Percentiles rank a stretch among this genome's conserved stretches.
Evolutionary conservation across 1,140 invertebrate genomes (phyloP).

Genomic region (Metaphire vulgaris): DNA sequence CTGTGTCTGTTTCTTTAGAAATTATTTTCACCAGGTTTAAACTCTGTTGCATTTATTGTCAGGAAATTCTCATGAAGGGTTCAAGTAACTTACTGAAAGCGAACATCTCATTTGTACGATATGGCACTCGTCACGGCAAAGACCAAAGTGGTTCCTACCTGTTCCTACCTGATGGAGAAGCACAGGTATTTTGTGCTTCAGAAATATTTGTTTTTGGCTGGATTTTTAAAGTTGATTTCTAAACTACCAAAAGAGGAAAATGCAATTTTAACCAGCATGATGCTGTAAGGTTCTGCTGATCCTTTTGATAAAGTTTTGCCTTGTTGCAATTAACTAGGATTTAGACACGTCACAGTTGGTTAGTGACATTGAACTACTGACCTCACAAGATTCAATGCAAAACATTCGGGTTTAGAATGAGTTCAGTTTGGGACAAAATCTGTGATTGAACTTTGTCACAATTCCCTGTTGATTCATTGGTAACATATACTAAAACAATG

Average conservation of each 20-base stretch:
- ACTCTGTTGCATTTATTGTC: not conserved
- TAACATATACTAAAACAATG: too few relatives aligned
- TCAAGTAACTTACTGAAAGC: conserved; percentile 42
- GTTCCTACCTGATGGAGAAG: conserved; percentile 77
- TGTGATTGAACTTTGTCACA: too few relatives aligned
- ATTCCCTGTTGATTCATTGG: too few relatives aligned
- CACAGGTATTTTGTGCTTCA: conserved; percentile 50
- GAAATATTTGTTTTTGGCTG: not conserved
- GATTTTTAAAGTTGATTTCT: not conserved
- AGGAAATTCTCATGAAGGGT: conserved; percentile 5
- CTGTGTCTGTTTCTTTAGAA: not conserved
- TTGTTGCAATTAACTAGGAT: conserved; percentile 6
- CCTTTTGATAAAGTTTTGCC: not conserved
- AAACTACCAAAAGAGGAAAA: too few relatives aligned
- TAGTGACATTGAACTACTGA: too few relatives aligned
- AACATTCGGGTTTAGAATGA: too few relatives aligned
- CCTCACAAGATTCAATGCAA: too few relatives aligned
- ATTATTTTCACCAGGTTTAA: not conserved
- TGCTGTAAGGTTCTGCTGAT: not conserved
- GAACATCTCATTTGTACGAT: conserved; percentile 63
- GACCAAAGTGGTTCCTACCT: conserved; percentile 90
- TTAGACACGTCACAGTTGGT: too few relatives aligned
- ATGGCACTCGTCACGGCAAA: conserved; percentile 59
- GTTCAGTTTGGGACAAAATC: too few relatives aligned
- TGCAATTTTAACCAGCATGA: too few relatives aligned